Evolutionary conservation across 2,113 vertebrate species (phyloP).

Genomic region (Epinephelus moara): DNA sequence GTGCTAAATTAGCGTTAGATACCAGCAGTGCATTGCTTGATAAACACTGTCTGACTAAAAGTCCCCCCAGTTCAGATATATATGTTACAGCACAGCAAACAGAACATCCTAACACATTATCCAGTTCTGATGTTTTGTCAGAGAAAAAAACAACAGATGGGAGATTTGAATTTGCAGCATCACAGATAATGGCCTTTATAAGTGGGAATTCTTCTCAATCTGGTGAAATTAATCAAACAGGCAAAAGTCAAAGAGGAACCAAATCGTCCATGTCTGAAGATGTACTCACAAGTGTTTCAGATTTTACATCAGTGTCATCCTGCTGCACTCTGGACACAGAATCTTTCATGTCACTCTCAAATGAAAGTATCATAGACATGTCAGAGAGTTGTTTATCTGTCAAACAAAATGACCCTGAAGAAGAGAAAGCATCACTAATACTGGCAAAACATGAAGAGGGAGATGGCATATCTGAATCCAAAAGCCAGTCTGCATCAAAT

Average conservation of each 20-base stretch:
- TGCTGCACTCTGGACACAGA: constrained; percentile 38
- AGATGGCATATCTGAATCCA: background rate
- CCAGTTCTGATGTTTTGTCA: constrained; percentile 1
- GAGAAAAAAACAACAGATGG: constrained; percentile 19
- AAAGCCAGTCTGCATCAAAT: background rate
- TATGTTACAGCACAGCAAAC: constrained; percentile 11
- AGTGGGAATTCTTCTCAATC: background rate
- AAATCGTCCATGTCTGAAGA: constrained; percentile 28
- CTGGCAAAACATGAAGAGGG: background rate
- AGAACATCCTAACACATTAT: background rate
- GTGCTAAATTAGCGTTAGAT: background rate
- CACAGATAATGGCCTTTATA: background rate
- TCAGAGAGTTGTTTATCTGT: constrained; percentile 28
- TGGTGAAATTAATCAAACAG: constrained; percentile 8
- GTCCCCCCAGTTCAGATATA: background rate
- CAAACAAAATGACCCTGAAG: constrained; percentile 11
- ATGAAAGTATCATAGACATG: constrained; percentile 43
- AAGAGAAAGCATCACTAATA: background rate
- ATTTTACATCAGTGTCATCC: constrained; percentile 22
- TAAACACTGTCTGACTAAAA: background rate
- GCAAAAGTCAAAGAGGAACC: background rate
- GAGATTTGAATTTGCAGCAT: background rate
- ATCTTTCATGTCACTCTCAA: constrained; percentile 9
- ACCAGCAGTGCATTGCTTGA: background rate
- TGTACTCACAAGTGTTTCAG: constrained; percentile 16